Evolutionary conservation across 2,113 vertebrate genomes (phyloP).

Genomic region (Tor tambroides): DNA sequence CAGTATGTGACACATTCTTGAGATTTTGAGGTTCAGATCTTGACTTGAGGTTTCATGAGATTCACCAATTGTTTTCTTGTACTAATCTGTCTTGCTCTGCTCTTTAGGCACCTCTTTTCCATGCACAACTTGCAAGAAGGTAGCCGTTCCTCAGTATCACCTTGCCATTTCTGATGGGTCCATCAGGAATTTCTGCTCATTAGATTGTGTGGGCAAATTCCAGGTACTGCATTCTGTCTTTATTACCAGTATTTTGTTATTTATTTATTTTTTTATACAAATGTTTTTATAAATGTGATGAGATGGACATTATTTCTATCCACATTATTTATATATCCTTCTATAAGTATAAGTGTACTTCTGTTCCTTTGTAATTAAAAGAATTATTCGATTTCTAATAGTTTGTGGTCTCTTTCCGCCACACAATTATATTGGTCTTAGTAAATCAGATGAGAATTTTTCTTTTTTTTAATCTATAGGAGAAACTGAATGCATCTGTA

Average conservation of each 20-base stretch:
- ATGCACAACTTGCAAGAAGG: conserved; percentile 89
- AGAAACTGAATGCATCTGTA: conserved; percentile 51
- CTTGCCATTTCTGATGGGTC: conserved; percentile 96
- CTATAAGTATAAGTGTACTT: too few species aligned
- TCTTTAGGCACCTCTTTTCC: conserved; percentile 87
- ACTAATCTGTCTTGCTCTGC: neutral
- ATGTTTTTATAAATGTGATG: neutral
- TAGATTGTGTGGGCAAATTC: conserved; percentile 86
- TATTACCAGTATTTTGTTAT: neutral
- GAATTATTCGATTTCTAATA: neutral
- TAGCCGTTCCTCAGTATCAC: conserved; percentile 93
- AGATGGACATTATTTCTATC: neutral
- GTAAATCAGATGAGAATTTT: neutral
- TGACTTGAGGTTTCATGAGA: neutral
- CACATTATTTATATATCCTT: too few species aligned
- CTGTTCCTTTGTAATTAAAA: too few species aligned
- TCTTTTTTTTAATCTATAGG: conserved; percentile 5
- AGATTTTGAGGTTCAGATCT: neutral
- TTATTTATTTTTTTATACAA: neutral
- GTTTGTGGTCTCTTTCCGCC: neutral
- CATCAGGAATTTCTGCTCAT: conserved; percentile 97
- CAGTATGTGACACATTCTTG: neutral
- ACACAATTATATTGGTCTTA: neutral
- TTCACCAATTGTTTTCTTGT: neutral
- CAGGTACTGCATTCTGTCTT: conserved; percentile 77